Evolutionary conservation across 30 jellyfish, hydroid and myxozoan species (phyloP), one percentile per base, ranked within the genome.

Genomic region (Pseudorhiza aurosa): DNA sequence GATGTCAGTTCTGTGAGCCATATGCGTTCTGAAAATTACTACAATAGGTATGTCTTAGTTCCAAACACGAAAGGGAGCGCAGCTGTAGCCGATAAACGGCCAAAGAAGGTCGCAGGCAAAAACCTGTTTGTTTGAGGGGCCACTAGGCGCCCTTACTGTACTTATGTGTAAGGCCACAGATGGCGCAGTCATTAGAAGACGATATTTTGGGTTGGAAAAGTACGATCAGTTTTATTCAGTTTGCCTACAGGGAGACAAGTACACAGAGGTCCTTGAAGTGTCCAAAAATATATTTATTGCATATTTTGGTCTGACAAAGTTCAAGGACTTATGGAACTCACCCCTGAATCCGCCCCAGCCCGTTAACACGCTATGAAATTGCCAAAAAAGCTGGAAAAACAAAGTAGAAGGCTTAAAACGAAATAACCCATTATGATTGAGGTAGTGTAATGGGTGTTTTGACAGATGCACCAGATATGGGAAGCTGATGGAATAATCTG

Each of bases 251-350:
- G 60, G 60, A 46, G 60, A 46, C 15, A 46, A 46, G 14, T 40
- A 40, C 53, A 12, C 2, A 27, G 60, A 46, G 60, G 21, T 46
- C 60, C 19, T 14, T 14, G 19, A 46, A 46, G 60, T 46, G 60
- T 46, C 60, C 12, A 46, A 27, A 46, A 46, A 46, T 4, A 12
- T 14, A 40, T 46, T 46, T 46, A n/a, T 46, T 46, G 19, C 60
- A 46, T 14, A 27, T 8, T 46, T 4, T 12, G 21, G 27, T 27
- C 60, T 46, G 19, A 46, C 21, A 12, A 12, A 46, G 60, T 46
- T 46, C 60, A 12, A 46, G 60, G 19, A 46, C 60, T 46, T 46
- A 46, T 46, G 60, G 60, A 46, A 8, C 60, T 46, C 60, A 46
- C 60, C 60, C n/a, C 60, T 46, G 60, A 3, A 46, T 46, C 60